These are phyloP conservation scores for Engystomops pustulosus DNA, from an alignment of 2,113 vertebrate species.

Conservation along the genomic window DNA sequence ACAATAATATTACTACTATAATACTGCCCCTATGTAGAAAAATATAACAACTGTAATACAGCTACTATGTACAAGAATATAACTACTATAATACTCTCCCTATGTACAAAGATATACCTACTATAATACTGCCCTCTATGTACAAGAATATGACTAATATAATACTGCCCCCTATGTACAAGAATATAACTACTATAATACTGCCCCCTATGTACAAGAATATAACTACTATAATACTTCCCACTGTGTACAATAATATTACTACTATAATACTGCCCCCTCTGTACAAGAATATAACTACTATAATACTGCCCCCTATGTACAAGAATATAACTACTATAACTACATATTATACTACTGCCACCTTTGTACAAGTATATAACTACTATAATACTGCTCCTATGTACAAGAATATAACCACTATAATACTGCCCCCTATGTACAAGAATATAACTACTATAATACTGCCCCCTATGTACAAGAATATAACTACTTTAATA, in stretches of 20 bases:
- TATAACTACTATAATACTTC: not conserved
- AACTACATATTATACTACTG: no score
- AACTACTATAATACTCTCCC: constrained; percentile 1
- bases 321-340: constrained; percentile 1
- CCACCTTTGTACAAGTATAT: not conserved
- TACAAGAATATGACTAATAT: not conserved
- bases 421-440: not conserved
- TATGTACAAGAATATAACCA: not conserved
- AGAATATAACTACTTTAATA: not conserved
- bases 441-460: not conserved
- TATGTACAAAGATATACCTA: not conserved
- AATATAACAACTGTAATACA: constrained; percentile 1
- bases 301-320: not conserved
- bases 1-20: constrained; percentile 10
- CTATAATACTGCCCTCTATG: not conserved
- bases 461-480: not conserved
- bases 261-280: not conserved
- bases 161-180: not conserved
- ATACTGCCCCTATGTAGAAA: not conserved
- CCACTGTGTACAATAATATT: not conserved
- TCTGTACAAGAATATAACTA: not conserved
- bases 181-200: not conserved
- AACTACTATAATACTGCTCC: not conserved
- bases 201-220: not conserved
- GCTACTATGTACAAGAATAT: not conserved